Base-by-base conservation (phyloP, 1,140 invertebrate species). In the Zaprionus nigranus region DNA sequence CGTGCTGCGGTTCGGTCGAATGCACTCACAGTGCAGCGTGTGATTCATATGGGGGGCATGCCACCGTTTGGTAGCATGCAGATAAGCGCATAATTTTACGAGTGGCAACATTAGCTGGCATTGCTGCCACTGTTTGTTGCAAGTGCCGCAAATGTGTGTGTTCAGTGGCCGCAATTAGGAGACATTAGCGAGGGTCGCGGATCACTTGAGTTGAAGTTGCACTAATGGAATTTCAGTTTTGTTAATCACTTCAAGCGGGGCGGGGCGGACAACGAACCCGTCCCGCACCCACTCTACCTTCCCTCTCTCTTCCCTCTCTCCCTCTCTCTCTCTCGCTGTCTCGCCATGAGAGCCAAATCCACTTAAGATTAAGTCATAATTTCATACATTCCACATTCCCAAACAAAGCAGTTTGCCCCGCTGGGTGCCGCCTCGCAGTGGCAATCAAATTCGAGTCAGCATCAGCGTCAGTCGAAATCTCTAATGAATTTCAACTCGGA, bases 291-390 rank as follows among this genome's bases (percentile, higher is more conserved):
- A 24, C 15, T n/a, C 22, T 22, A 3, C 6, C 28, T 28, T 28
- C 26, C 1, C 26, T 4, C 34, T 1, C 46, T 49, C 22, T 17
- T 13, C 12, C 12, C 36, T 3, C 34, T 12, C 13, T 15, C 36
- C 1, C 34, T 12, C 13, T 15, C 6, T 9, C n/a, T 12, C 9
- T 22, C 24, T 38, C 0, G n/a, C 30, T 38, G 28, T 13, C 30
- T 58, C 6, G 22, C 5, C 22, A 40, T 75, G 81, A 78, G 46
- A 87, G 81, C 70, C 62, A 79, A 90, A 88, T 90, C 78, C 84
- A 88, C 85, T 88, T 84, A 84, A 84, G 85, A 88, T 88, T 84
- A 84, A 87, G 67, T 88, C 79, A 83, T 86, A 75, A 86, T 64
- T 60, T 22, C 34, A 38, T 60, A 64, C 43, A 46, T 53, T 38